A percentile compares a stretch with the other conserved stretches of the same genome.
Evolutionary conservation across 2,113 vertebrate species (phyloP).

Genomic region (Alligator sinensis): DNA sequence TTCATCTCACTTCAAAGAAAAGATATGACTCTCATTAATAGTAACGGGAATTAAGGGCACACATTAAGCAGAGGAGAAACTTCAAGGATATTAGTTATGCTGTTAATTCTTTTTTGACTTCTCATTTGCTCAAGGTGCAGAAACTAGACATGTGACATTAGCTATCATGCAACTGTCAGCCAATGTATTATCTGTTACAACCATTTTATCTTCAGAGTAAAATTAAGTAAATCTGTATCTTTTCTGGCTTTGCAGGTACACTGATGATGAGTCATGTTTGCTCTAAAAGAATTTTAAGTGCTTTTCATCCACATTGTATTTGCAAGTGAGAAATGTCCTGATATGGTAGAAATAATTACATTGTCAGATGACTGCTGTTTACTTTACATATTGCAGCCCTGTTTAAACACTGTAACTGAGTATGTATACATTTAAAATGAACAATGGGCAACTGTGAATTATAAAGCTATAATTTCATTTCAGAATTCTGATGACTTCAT

Average conservation of each 20-base stretch:
- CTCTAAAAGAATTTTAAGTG: background rate
- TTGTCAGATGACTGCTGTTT: background rate
- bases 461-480: background rate
- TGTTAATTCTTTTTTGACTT: background rate
- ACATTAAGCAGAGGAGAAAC: background rate
- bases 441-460: background rate
- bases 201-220: background rate
- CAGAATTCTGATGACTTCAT: background rate
- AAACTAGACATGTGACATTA: background rate
- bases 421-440: background rate
- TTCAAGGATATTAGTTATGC: background rate
- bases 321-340: background rate
- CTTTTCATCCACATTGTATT: background rate
- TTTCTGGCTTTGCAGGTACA: background rate
- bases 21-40: background rate
- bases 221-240: background rate
- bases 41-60: background rate
- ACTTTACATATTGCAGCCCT: background rate
- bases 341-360: background rate
- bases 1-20: background rate
- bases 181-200: background rate
- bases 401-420: background rate
- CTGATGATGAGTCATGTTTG: background rate
- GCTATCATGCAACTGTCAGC: background rate
- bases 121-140: background rate